Base-by-base conservation (phyloP, 92 coral and sea anemone species). In the Blastomussa wellsi region DNA sequence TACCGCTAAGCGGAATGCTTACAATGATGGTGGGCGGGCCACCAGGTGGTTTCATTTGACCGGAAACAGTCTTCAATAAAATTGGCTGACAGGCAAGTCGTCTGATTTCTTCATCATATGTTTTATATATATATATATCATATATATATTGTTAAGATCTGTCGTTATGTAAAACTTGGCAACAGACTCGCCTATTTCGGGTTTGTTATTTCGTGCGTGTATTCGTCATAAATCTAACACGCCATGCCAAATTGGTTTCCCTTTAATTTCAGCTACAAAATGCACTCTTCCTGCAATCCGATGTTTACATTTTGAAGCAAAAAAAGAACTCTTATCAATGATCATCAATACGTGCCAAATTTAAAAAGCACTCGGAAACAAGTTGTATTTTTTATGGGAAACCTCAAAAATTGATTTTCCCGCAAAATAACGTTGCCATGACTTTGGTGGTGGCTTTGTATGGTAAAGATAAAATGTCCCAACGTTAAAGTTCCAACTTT, bases 201-300 rank as follows among this genome's bases (percentile, higher is more conserved):
- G 44, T 19, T 69, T 0, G 35, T 8, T 38, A 19, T 22, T 77
- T 22, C 19, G 3, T 44, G 35, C 37, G 59, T 49, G 65, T 14
- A 35, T 78, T 15, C 52, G 71, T 22, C 28, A 8, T 5, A 7
- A 38, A 72, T 52, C n/a, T 52, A 22, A 55, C 64, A 55, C 64
- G 64, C 67, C 31, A 24, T 60, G 67, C 13, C 33, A 57, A 20
- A 57, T 57, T 51, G 35, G n/a, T 32, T 32, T 52, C 26, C n/a
- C n/a, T 59, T 57, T 78, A 71, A 62, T 41, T n/a, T n/a, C n/a
- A n/a, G n/a, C n/a, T n/a, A n/a, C n/a, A 55, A 28, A 62, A 38
- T 17, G 3, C 6, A 41, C 48, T 64, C 33, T 37, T 24, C 37
- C 73, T 64, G 53, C 7, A 1, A n/a, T 28, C 9, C 0, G n/a